Percentiles rank a stretch among this genome's conserved stretches.
phyloP scores from a whole-genome alignment of 2,113 vertebrate genomes.

The Cheilinus undulatus region DNA sequence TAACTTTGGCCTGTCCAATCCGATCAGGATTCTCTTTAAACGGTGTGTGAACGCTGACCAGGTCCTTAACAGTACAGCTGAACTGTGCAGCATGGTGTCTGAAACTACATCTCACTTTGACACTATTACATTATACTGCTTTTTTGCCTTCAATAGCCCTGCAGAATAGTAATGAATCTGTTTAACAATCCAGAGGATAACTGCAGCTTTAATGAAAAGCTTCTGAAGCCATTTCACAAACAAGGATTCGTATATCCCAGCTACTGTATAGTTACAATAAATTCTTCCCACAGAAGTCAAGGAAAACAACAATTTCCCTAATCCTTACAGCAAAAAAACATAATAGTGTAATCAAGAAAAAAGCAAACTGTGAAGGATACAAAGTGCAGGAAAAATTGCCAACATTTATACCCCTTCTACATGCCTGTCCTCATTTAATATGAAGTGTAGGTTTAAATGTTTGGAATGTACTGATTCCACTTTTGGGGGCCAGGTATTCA shows the following conservation, averaged over 20 bases:
- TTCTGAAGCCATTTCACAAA: not conserved
- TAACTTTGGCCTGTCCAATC: constrained; percentile 73
- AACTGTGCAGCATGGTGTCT: not conserved
- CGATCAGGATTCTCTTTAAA: constrained; percentile 64
- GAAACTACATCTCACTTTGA: constrained; percentile 6
- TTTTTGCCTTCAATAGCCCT: not conserved
- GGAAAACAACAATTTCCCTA: not conserved
- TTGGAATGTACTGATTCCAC: too few species aligned
- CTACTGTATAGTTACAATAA: not conserved
- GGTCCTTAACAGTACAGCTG: constrained; percentile 7
- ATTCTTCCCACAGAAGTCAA: not conserved
- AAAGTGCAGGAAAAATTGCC: not conserved
- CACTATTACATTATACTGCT: not conserved
- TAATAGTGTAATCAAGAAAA: not conserved
- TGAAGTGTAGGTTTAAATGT: too few species aligned
- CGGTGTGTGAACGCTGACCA: constrained; percentile 37
- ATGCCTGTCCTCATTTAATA: too few species aligned
- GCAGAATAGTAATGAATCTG: not conserved
- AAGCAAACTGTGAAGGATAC: too few species aligned
- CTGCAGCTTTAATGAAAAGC: too few species aligned
- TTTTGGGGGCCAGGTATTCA: too few species aligned
- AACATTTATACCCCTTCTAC: not conserved
- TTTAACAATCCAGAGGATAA: not conserved
- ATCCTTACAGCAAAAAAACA: not conserved
- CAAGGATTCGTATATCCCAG: too few species aligned